Percentiles rank a stretch among this genome's conserved stretches.
These are phyloP conservation scores for Epizoanthus fatuus DNA, from an alignment of 92 coral and sea anemone species.

Conservation along the genomic window DNA sequence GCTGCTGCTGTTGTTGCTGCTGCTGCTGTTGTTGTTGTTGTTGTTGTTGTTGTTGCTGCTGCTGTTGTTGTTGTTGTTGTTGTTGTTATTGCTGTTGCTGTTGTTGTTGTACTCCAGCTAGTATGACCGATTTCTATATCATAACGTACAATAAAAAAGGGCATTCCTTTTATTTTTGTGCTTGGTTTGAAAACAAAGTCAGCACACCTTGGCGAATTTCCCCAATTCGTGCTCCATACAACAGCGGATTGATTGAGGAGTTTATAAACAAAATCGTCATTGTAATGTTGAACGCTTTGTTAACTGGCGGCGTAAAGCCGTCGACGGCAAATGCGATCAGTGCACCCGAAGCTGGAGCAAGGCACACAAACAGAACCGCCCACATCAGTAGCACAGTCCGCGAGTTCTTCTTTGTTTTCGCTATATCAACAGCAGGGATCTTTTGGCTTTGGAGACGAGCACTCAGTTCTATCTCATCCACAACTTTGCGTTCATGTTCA, in stretches of 20 bases:
- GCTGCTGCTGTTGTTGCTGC: too few relatives aligned
- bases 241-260: slow-evolving; percentile 1
- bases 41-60: too few relatives aligned
- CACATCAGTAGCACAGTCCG: slow-evolving; percentile 5
- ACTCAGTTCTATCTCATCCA: neutral
- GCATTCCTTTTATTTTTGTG: neutral
- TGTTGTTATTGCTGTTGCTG: too few relatives aligned
- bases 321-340: slow-evolving; percentile 8
- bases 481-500: slow-evolving; percentile 7
- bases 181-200: neutral
- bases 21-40: too few relatives aligned
- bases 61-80: too few relatives aligned
- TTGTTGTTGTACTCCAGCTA: too few relatives aligned
- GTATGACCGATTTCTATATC: too few relatives aligned
- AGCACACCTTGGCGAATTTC: neutral
- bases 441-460: neutral
- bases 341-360: neutral
- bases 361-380: neutral
- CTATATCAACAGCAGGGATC: neutral
- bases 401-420: slow-evolving; percentile 4
- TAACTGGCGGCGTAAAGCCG: slow-evolving; percentile 10
- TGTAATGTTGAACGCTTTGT: neutral
- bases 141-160: too few relatives aligned
- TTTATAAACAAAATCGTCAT: slow-evolving; percentile 5
- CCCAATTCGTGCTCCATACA: neutral